A percentile compares a stretch with the other conserved stretches of the same genome.
phyloP scores from a whole-genome alignment of 2,797 vertebrate genomes.

The Rhyacichthys aspro region DNA sequence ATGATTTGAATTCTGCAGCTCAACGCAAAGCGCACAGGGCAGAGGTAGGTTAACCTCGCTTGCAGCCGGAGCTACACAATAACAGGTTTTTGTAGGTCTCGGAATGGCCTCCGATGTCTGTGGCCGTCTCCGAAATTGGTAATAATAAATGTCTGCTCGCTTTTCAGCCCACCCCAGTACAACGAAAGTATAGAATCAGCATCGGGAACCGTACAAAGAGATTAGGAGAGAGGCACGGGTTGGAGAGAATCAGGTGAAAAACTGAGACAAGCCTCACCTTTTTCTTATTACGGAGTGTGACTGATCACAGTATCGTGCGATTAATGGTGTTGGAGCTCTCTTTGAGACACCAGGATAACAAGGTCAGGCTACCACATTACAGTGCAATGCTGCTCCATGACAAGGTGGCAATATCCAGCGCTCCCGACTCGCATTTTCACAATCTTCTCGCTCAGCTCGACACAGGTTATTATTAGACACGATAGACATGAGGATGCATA shows the following conservation, averaged over 20 bases:
- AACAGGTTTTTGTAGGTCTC: conserved; percentile 21
- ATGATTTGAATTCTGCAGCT: not conserved
- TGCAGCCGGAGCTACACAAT: conserved; percentile 12
- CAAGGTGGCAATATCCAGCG: conserved; percentile 21
- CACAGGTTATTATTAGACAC: conserved; percentile 9
- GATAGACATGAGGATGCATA: too few relatives aligned
- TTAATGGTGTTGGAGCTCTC: conserved; percentile 56
- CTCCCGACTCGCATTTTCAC: conserved; percentile 14
- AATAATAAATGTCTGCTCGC: conserved; percentile 13
- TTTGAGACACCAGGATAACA: conserved; percentile 44
- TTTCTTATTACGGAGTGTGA: conserved; percentile 60
- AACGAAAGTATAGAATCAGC: conserved; percentile 37
- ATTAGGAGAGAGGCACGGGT: conserved; percentile 17
- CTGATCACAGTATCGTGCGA: conserved; percentile 59
- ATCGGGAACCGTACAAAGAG: conserved; percentile 25
- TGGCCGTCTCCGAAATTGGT: conserved; percentile 2
- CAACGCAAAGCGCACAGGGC: not conserved
- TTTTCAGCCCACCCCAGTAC: conserved; percentile 12
- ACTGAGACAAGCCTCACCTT: conserved; percentile 39
- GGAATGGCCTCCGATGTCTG: conserved; percentile 37
- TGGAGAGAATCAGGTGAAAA: conserved; percentile 26
- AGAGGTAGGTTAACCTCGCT: not conserved
- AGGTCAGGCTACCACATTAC: conserved; percentile 55
- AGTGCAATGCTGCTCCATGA: conserved; percentile 32
- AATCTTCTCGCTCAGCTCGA: conserved; percentile 19